Evolutionary conservation across 2,113 vertebrate species (phyloP).

Genomic region (Tragelaphus strepsiceros): DNA sequence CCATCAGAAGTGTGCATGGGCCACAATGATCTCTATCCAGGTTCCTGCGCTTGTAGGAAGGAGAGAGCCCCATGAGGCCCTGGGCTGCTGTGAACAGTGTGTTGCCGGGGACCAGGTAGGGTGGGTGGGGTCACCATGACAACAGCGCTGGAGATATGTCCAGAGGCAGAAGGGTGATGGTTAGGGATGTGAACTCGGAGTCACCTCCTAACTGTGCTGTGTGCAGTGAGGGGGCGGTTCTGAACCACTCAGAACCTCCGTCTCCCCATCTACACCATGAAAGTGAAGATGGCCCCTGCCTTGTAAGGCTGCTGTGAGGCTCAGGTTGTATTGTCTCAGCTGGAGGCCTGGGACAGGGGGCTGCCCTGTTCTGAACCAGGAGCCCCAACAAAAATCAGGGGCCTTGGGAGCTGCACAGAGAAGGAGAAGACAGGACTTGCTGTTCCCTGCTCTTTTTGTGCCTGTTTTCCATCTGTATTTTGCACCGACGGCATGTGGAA

Average conservation of each 20-base stretch:
- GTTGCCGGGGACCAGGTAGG: background rate
- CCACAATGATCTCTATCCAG: fast-evolving
- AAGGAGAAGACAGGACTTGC: background rate
- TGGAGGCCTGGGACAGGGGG: fast-evolving
- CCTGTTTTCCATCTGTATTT: background rate
- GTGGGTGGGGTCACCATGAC: background rate
- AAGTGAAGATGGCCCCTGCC: background rate
- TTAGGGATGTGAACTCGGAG: background rate
- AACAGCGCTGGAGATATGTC: background rate
- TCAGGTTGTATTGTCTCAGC: background rate
- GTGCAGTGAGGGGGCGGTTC: background rate
- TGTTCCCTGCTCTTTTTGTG: fast-evolving
- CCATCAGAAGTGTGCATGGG: too few relatives aligned
- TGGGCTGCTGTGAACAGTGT: background rate
- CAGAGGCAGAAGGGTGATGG: background rate
- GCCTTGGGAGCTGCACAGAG: background rate
- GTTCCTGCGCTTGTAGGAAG: background rate
- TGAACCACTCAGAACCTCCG: background rate
- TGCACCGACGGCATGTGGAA: background rate
- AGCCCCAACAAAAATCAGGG: background rate
- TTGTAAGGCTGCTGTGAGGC: background rate
- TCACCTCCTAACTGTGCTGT: background rate
- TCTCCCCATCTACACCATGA: background rate
- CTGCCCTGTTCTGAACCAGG: background rate
- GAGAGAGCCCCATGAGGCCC: background rate